phyloP scores from a whole-genome alignment of 2,888 invertebrate species.

The Andrena chrysosceles region DNA sequence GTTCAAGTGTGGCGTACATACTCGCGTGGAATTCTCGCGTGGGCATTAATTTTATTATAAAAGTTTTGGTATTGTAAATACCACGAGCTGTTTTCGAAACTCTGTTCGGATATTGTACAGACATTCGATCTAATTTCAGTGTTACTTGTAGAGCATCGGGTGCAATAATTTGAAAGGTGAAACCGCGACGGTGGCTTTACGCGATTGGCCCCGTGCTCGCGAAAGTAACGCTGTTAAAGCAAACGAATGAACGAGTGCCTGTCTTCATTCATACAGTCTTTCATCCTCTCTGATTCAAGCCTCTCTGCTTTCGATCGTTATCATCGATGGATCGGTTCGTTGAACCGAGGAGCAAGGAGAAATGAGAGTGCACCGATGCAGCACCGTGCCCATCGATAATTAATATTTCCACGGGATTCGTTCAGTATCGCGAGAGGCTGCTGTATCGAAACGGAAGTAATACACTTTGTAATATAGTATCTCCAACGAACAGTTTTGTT shows the following conservation, averaged over 20 bases:
- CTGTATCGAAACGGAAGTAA: too few species aligned
- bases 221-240: constrained; percentile 12
- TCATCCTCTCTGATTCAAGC: neutral
- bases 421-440: neutral
- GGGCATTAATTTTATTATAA: constrained; percentile 21
- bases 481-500: too few species aligned
- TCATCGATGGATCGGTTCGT: constrained; percentile 10
- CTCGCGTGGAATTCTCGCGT: too few species aligned
- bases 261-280: constrained; percentile 24
- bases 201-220: constrained; percentile 3
- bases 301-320: neutral
- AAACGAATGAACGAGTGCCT: constrained; percentile 23
- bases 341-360: neutral
- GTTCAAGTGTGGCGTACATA: too few species aligned
- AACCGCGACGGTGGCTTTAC: constrained; percentile 19
- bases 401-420: neutral
- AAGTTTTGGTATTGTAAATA: constrained; percentile 28
- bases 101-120: constrained; percentile 4
- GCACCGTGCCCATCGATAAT: neutral
- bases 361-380: neutral
- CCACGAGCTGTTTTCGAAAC: neutral
- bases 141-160: constrained; percentile 6
- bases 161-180: constrained; percentile 1
- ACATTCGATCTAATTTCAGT: constrained; percentile 24
- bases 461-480: too few species aligned